A percentile compares a stretch with the other conserved stretches of the same genome.
Evolutionary conservation across 2,888 invertebrate genomes (phyloP).

Genomic region (Nebria brevicollis): DNA sequence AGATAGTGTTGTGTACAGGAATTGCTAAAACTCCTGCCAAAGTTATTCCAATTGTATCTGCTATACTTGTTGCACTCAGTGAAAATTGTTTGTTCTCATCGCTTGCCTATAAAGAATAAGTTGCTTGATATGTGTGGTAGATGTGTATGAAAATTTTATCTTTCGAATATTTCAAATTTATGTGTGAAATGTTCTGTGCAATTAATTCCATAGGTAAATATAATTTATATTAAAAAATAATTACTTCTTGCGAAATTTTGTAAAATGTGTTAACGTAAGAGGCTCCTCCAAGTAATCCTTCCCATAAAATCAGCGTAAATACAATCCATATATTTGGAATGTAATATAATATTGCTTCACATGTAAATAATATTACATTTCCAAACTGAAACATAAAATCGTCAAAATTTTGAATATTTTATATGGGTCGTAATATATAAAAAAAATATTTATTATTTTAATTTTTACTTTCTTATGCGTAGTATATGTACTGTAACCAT

Average conservation of each 20-base stretch:
- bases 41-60: conserved; percentile 81
- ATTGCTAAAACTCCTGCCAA: conserved; percentile 80
- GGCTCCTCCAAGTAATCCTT: conserved; percentile 79
- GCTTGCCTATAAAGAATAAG: conserved; percentile 53
- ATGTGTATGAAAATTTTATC: background rate
- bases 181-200: too few relatives aligned
- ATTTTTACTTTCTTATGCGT: too few relatives aligned
- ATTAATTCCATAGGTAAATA: background rate
- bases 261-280: conserved; percentile 88
- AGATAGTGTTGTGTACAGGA: conserved; percentile 79
- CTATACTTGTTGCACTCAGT: conserved; percentile 78
- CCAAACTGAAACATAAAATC: conserved; percentile 65
- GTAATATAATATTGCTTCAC: conserved; percentile 72
- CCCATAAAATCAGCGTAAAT: conserved; percentile 74
- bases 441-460: too few relatives aligned
- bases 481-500: too few relatives aligned
- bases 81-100: conserved; percentile 70
- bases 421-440: too few relatives aligned
- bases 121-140: too few relatives aligned
- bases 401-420: too few relatives aligned
- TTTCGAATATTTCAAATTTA: conserved; percentile 44
- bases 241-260: conserved; percentile 74
- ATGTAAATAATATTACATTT: conserved; percentile 72
- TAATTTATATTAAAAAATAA: conserved; percentile 48
- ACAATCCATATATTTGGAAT: conserved; percentile 75